Conservation (phyloP, 2,113 vertebrate species). For the Protomyctophum bolini region DNA sequence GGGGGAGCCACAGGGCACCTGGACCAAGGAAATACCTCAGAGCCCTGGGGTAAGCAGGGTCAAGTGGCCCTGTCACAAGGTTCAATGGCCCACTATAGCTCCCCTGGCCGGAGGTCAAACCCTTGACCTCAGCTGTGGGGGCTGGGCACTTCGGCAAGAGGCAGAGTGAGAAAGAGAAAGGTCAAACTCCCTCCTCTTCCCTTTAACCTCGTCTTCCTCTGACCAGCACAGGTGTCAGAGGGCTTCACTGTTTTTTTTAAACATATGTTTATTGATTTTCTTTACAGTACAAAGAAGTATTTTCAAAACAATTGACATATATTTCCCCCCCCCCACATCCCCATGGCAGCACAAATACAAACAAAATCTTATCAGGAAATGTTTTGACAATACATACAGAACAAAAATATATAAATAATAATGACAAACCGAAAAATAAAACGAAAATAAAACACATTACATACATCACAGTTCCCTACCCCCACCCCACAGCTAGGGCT, state of each 20-base stretch:
- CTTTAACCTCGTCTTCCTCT: slow-evolving; percentile 46
- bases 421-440: too few species aligned
- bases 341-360: too few species aligned
- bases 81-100: slow-evolving; percentile 68
- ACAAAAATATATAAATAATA: too few species aligned
- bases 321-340: too few species aligned
- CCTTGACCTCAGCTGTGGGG: slow-evolving; percentile 63
- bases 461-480: too few species aligned
- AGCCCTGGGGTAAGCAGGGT: slow-evolving; percentile 70
- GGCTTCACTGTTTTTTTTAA: slow-evolving; percentile 30
- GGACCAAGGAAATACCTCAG: slow-evolving; percentile 49
- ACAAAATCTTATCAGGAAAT: too few species aligned
- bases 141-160: slow-evolving; percentile 42
- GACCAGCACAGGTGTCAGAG: slow-evolving; percentile 70
- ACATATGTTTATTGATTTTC: too few species aligned
- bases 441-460: too few species aligned
- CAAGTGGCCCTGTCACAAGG: slow-evolving; percentile 75
- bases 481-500: too few species aligned
- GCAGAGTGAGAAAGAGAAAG: slow-evolving; percentile 58
- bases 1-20: slow-evolving; percentile 45
- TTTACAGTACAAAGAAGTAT: too few species aligned
- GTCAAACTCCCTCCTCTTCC: slow-evolving; percentile 51
- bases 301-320: too few species aligned
- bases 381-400: too few species aligned
- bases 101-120: slow-evolving; percentile 55